A percentile compares a stretch with the other conserved stretches of the same genome.
phyloP scores from a whole-genome alignment of 1,140 invertebrate genomes.

The Drosophila varians region DNA sequence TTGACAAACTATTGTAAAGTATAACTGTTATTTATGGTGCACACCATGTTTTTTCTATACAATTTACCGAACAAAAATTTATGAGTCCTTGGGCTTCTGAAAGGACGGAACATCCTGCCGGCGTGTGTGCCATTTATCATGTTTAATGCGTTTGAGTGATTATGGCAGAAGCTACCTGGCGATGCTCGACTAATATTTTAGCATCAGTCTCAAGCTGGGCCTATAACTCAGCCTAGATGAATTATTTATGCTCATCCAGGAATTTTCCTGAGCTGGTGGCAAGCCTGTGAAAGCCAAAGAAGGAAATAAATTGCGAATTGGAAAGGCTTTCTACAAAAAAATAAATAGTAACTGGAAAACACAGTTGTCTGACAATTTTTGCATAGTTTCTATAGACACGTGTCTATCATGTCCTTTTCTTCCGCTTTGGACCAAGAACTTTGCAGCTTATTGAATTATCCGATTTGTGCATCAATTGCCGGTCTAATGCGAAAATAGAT shows the following conservation, averaged over 20 bases:
- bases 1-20: neutral
- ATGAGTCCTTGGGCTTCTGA: slow-evolving; percentile 10
- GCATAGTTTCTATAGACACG: slow-evolving; percentile 1
- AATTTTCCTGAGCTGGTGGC: slow-evolving; percentile 9
- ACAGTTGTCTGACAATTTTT: slow-evolving; percentile 5
- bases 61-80: slow-evolving; percentile 56
- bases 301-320: slow-evolving; percentile 34
- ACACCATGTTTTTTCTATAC: slow-evolving; percentile 14
- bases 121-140: slow-evolving; percentile 61
- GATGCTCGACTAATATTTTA: slow-evolving; percentile 64
- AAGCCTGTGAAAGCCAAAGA: slow-evolving; percentile 24
- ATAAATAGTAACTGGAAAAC: neutral
- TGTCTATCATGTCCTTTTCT: neutral
- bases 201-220: slow-evolving; percentile 56
- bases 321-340: slow-evolving; percentile 9
- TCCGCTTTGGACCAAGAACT: slow-evolving; percentile 9
- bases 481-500: slow-evolving; percentile 66
- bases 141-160: slow-evolving; percentile 77
- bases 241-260: slow-evolving; percentile 48
- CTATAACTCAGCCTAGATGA: slow-evolving; percentile 56
- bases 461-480: slow-evolving; percentile 72
- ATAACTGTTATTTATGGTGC: slow-evolving; percentile 28
- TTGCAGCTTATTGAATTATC: slow-evolving; percentile 70
- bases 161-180: slow-evolving; percentile 60
- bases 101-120: neutral